Evolutionary conservation across 2,888 invertebrate genomes (phyloP), one percentile per base, ranked within the genome.

Genomic region (Geophilus truncorum): DNA sequence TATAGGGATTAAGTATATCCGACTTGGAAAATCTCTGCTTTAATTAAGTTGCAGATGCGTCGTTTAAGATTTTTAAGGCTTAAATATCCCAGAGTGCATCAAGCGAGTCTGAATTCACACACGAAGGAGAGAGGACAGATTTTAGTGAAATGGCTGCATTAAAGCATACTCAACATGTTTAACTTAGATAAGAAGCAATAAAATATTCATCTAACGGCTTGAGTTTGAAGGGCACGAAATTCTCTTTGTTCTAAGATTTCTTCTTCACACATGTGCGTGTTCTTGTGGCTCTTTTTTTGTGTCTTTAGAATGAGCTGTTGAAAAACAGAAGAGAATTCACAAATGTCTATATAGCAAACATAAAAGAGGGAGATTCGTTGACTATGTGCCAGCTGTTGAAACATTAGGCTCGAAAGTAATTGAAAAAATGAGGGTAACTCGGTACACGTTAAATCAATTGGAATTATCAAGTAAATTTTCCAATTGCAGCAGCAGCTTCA

Each of bases 201-300:
- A 70, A 70, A 70, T 70, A 70, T 70, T 70, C 70, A 70, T 70
- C 70, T 70, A 70, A 70, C 25, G 70, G 18, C n/a, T 23, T 70
- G 70, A 70, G 70, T 70, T 70, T 70, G 25, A 70, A 70, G 70
- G 70, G 70, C 70, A 70, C 25, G 70, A 70, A 45, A 12, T 70
- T 70, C 15, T 23, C 18, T 70, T 70, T 70, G 70, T 70, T 70
- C 28, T 70, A 70, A 70, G 25, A 25, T 10, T 23, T 70, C 28
- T 23, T 70, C 28, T 62, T 25, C 70, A 70, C 70, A 70, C n/a
- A 25, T 28, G 28, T 70, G 70, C 70, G 4, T 4, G 4, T 4
- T 32, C 5, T 9, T 32, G 32, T 70, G 70, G 28, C 70, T 25
- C 51, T 51, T 51, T 51, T 70, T 70, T 28, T 45, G 7, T 4